Base-by-base conservation (phyloP, 2,888 invertebrate species). In the Bellardia pandia region DNA sequence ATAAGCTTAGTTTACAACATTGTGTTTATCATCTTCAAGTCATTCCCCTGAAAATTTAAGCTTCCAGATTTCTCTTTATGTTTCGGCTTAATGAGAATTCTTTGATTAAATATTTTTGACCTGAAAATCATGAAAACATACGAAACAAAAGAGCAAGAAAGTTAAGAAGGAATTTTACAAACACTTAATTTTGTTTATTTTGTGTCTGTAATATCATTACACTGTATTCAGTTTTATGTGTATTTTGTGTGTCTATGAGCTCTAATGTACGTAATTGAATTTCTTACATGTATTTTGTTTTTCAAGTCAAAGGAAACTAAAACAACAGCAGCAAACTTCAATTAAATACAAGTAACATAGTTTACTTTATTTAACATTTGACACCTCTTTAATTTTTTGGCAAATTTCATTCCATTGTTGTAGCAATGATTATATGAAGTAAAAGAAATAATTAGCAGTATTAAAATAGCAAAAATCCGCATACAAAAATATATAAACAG, bases 281-380 rank as follows among this genome's bases (percentile, higher is more conserved):
- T 40, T 77, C n/a, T 58, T 68, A 68, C 58, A 77, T 45, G 16
- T 58, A 56, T 51, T 45, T 68, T 30, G 42, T 6, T 77, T 68
- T 45, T 42, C 9, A 56, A 42, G 30, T 76, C 7, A 75, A 40
- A 51, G 8, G n/a, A 48, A 48, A 14, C n/a, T n/a, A 16, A 64
- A 16, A 2, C n/a, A 58, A 62, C 3, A 51, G 16, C 2, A 74
- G 9, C 45, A 13, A 33, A 40, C 33, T 48, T 53, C 37, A 33
- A 23, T 72, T 13, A 40, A n/a, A 45, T 60, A 75, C 60, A 30
- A 60, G 45, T 58, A 23, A 74, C 23, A 58, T 37, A 45, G 40
- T 72, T 42, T 37, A 42, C 13, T 64, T 40, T 16, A 64, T 64
- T 64, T 64, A 72, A 16, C 16, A 53, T 72, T 42, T 53, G 40